Percentiles rank a stretch among this genome's conserved stretches.
Evolutionary conservation across 2,888 invertebrate genomes (phyloP).

Genomic region (Acleris holmiana): DNA sequence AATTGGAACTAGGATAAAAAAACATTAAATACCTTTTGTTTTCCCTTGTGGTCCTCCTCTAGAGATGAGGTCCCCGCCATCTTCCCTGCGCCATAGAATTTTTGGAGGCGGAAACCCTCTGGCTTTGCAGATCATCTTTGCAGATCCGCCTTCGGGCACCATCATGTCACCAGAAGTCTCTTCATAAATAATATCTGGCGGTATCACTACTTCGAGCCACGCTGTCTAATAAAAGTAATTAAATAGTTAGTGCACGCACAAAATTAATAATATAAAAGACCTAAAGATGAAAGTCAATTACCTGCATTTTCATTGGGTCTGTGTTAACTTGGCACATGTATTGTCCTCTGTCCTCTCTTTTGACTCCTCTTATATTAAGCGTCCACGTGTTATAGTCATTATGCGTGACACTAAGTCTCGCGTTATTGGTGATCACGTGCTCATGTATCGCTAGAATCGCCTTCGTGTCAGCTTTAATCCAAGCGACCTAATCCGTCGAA

Average conservation of each 20-base stretch:
- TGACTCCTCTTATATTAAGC: slow-evolving; percentile 92
- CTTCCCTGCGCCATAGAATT: slow-evolving; percentile 94
- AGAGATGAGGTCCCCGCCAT: slow-evolving; percentile 92
- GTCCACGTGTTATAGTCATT: slow-evolving; percentile 98
- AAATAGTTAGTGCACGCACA: not conserved
- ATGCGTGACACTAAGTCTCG: slow-evolving; percentile 94
- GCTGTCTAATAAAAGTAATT: slow-evolving; percentile 86
- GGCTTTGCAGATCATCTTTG: slow-evolving; percentile 93
- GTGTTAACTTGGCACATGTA: slow-evolving; percentile 98
- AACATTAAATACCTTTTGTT: slow-evolving; percentile 85
- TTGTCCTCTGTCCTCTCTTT: slow-evolving; percentile 93
- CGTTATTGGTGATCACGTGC: slow-evolving; percentile 96
- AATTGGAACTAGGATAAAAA: not conserved
- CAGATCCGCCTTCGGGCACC: slow-evolving; percentile 96
- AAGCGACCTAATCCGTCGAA: slow-evolving; percentile 89
- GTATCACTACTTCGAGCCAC: slow-evolving; percentile 95
- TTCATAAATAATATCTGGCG: slow-evolving; percentile 94
- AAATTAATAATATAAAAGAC: not conserved
- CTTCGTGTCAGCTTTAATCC: slow-evolving; percentile 97
- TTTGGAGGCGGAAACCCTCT: slow-evolving; percentile 93
- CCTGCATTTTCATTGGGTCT: slow-evolving; percentile 97
- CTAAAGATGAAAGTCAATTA: slow-evolving; percentile 62
- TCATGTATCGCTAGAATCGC: slow-evolving; percentile 97
- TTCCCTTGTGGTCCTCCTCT: slow-evolving; percentile 89
- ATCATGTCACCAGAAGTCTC: slow-evolving; percentile 97